Evolutionary conservation across 1,140 invertebrate genomes (phyloP), one percentile per base, ranked within the genome.

Genomic region (Hylaeus volcanicus): DNA sequence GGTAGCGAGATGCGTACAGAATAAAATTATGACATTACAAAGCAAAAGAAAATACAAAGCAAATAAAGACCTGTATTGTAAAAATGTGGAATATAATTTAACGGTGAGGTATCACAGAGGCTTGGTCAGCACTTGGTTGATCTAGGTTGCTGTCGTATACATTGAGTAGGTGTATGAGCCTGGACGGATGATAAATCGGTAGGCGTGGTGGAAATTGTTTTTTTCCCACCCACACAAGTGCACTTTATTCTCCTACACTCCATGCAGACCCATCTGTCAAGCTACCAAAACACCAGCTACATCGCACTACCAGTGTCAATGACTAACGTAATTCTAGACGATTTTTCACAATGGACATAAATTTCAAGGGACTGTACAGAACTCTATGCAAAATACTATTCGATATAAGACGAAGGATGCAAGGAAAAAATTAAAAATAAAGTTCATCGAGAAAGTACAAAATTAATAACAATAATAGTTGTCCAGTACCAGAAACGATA

Each of bases 251-350:
- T 93, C 80, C 91, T 92, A 93, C 94, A 94, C 81, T 92, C 92
- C 89, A 93, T 91, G 90, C 94, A 94, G 90, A 94, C 91, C 93
- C 93, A 94, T 90, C 92, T 94, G 92, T 93, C 92, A 92, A 94
- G 92, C 94, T 94, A 92, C 90, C 92, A 93, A 93, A 90, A 92
- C 82, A 92, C 90, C 89, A 89, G 78, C 91, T 90, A 89, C 86
- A 87, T 91, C 86, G 90, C 80, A 83, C 84, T 82, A 83, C 76
- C 79, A 71, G 64, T 60, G 39, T 74, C 45, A 64, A 70, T 41
- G n/a, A 55, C 60, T 51, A 73, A 65, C 61, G 1, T 66, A 66
- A 56, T 66, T 70, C 5, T 64, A 66, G 41, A 75, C 43, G 8
- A 3, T 53, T 14, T 51, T 41, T 4, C 39, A 61, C 48, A 2